Conservation (phyloP, 2,888 invertebrate genomes). For the Troglohyphantes excavatus region DNA sequence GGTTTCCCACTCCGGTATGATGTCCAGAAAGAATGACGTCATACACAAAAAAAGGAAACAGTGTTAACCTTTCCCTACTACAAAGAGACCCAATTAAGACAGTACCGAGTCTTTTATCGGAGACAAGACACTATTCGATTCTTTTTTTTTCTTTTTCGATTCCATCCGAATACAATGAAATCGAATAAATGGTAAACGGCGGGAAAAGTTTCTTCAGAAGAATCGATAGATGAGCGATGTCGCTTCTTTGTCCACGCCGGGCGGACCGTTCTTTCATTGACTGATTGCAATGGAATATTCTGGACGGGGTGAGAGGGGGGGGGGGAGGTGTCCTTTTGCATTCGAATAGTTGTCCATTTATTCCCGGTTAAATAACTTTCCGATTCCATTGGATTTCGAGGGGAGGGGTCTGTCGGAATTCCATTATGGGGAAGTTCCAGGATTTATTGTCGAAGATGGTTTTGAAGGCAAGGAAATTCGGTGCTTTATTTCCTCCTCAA, state of each 20-base stretch:
- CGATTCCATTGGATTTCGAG: slow-evolving; percentile 14
- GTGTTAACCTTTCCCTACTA: slow-evolving; percentile 21
- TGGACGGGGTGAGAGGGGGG: neutral
- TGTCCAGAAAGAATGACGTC: slow-evolving; percentile 19
- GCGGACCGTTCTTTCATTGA: slow-evolving; percentile 14
- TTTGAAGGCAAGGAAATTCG: neutral
- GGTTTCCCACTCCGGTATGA: slow-evolving; percentile 54
- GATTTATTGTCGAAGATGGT: neutral
- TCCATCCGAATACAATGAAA: slow-evolving; percentile 55
- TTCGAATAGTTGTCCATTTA: slow-evolving; percentile 60
- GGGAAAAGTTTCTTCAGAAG: slow-evolving; percentile 1
- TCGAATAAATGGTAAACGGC: slow-evolving; percentile 45
- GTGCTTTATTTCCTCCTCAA: neutral
- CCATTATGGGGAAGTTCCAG: neutral
- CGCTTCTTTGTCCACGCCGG: slow-evolving; percentile 22
- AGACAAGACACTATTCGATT: slow-evolving; percentile 31
- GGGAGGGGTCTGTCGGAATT: neutral
- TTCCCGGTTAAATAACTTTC: slow-evolving; percentile 50
- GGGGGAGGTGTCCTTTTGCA: slow-evolving; percentile 36
- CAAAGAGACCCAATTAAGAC: slow-evolving; percentile 55
- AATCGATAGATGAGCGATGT: slow-evolving; percentile 45
- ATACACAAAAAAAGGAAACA: slow-evolving; percentile 3
- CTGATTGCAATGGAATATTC: slow-evolving; percentile 44
- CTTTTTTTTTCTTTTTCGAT: neutral
- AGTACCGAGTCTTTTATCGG: slow-evolving; percentile 35